Percentiles rank a stretch among this genome's conserved stretches.
phyloP scores from a whole-genome alignment of 2,113 vertebrate genomes.

The Rhodinocichla rosea region DNA sequence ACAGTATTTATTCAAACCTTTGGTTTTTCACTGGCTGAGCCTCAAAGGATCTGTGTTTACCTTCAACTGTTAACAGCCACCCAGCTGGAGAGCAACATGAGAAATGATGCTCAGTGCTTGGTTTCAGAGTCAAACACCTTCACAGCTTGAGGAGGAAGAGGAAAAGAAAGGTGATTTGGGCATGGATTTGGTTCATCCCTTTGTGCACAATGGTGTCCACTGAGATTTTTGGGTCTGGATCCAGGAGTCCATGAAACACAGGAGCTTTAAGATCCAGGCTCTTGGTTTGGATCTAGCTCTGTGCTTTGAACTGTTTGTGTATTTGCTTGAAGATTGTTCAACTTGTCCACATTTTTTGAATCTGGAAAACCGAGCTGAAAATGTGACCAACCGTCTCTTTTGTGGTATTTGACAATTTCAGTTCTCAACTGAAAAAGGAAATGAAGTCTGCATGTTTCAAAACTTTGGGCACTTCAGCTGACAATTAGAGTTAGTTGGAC shows the following conservation, averaged over 20 bases:
- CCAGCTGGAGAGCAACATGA: neutral
- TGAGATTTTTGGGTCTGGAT: neutral
- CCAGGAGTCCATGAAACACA: accelerated
- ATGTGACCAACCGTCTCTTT: neutral
- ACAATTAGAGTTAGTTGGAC: neutral
- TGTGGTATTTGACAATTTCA: neutral
- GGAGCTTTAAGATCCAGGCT: neutral
- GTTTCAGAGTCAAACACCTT: neutral
- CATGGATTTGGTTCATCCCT: neutral
- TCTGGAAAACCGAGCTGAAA: neutral
- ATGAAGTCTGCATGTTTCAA: neutral
- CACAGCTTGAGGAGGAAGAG: neutral
- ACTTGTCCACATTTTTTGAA: neutral
- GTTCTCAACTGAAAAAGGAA: neutral
- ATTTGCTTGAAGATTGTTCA: constrained; percentile 2
- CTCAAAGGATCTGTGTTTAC: neutral
- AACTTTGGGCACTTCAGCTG: neutral
- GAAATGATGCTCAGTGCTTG: neutral
- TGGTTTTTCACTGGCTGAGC: neutral
- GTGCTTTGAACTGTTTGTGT: constrained; percentile 10
- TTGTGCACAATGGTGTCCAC: neutral
- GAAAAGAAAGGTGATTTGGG: neutral
- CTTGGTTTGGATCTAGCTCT: neutral
- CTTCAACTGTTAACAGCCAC: neutral
- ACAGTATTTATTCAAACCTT: neutral